Base-by-base conservation (phyloP, 2,113 vertebrate species). In the Salvelinus namaycush region DNA sequence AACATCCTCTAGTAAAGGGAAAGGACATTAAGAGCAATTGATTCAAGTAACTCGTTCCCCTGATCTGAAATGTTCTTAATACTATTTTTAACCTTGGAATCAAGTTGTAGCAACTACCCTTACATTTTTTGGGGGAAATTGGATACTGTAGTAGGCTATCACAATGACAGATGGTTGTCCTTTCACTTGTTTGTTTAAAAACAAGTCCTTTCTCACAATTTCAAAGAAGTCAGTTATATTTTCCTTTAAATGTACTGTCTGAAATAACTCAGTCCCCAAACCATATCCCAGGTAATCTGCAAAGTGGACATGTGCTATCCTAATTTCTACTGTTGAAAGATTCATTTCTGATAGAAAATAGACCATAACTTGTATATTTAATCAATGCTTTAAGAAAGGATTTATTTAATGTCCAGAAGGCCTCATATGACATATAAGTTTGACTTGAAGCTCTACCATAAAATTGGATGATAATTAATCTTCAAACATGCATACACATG, bases 331-430 rank as follows among this genome's bases (percentile, higher is more conserved):
- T 31, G 27, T 67, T 29, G 27, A 31, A 67, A 67, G 14, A 31
- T 67, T 0, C 31, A 67, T 67, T 24, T 29, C 12, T 22, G 6
- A 7, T 31, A 14, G 44, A 22, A 18, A 9, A 39, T 20, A 68
- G 31, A 39, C 9, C 39, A 12, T 69, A 22, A 44, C 34, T 69
- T 69, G 7, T 44, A 11, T 44, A 39, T 69, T 34, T 20, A 57
- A 57, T 20, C 54, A 69, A 69, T 22, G 18, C 22, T 64, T 22
- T 26, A 34, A 68, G 8, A 68, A 39, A 69, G 5, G 2, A 14
- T n/a, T 22, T 69, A 5, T 69, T 69, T 69, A 9, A 69, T 69
- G 20, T 48, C 34, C 34, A 39, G 34, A n/a, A 69, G 68, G 68
- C 6, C 65, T 16, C 27, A 27, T 39, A 39, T 39, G 31, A 68